Evolutionary conservation across 2,888 invertebrate species (phyloP), one percentile per base, ranked within the genome.

Genomic region (Chymomyza amoena): DNA sequence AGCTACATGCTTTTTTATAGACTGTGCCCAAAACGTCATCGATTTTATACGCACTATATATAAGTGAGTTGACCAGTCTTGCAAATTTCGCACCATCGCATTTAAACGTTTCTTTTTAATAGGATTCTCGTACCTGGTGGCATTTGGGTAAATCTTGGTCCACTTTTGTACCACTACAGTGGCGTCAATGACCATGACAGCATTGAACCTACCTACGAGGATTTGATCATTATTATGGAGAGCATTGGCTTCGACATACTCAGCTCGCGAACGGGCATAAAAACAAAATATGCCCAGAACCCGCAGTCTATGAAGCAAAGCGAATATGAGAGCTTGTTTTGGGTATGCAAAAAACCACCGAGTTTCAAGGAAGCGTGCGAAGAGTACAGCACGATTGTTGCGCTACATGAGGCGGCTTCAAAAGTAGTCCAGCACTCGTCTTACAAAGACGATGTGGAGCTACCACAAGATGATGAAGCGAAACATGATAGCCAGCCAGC

Each of bases 1-100:
- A 0, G 97, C 97, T 0, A 98, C 99, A 0, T 98, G 99, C 81
- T 99, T 99, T 93, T 99, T 99, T 91, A 97, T 99, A 68, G 99
- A 99, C 92, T 99, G 99, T 88, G 99, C 99, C 0, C 96, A 97
- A 71, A 99, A 99, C 91, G 95, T 99, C 18, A 96, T 99, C 4
- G 96, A 96, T 87, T 99, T 99, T 89, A 95, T 99, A 45, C 98
- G 99, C 92, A 95, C 96, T 61, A 99, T 99, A 90, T 96, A 95
- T 91, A 94, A 94, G 84, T 91, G 68, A 79, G 52, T 4, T 2
- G 3, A 16, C 4, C 32, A 32, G 7, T 1, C 32, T 7, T 6
- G 1, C 0, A 32, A 32, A 7, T 5, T 7, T 7, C 3, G 32
- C 9, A 32, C 32, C n/a, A n/a, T n/a, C n/a, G n/a, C n/a, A n/a